Conservation (phyloP, 2,113 vertebrate species). For the Phoxinus phoxinus region DNA sequence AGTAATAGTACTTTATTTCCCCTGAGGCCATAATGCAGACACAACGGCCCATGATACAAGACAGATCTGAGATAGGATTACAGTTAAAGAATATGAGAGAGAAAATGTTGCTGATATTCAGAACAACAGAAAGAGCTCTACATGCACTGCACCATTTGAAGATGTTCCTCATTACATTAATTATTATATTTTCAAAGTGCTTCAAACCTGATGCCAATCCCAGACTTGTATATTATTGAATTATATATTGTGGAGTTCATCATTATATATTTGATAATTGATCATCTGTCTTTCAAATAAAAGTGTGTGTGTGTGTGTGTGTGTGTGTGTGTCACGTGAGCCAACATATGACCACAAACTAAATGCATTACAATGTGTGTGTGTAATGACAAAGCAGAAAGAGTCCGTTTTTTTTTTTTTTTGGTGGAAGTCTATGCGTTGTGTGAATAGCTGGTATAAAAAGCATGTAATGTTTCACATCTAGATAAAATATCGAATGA, state of each 20-base stretch:
- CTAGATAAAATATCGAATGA: slow-evolving; percentile 67
- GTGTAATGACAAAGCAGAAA: slow-evolving; percentile 55
- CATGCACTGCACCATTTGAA: neutral
- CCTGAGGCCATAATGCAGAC: slow-evolving; percentile 6
- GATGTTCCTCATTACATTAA: neutral
- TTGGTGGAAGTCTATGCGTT: slow-evolving; percentile 64
- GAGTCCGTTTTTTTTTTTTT: neutral
- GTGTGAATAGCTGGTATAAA: slow-evolving; percentile 60
- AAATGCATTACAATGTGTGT: too few relatives aligned
- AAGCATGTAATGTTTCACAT: slow-evolving; percentile 67
- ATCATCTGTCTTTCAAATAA: neutral
- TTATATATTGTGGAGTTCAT: too few relatives aligned
- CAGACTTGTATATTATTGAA: neutral
- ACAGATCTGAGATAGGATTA: slow-evolving; percentile 26
- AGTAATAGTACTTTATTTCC: slow-evolving; percentile 46
- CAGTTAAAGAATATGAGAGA: slow-evolving; percentile 18
- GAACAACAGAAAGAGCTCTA: neutral
- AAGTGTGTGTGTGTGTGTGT: neutral
- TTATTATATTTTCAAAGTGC: neutral
- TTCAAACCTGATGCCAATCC: neutral
- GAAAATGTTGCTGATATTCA: slow-evolving; percentile 21
- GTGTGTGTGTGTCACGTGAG: too few relatives aligned
- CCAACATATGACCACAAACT: too few relatives aligned
- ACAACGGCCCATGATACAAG: slow-evolving; percentile 19
- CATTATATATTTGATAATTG: neutral